Evolutionary conservation across 1,140 invertebrate species (phyloP).

Genomic region (Bombus waltoni): DNA sequence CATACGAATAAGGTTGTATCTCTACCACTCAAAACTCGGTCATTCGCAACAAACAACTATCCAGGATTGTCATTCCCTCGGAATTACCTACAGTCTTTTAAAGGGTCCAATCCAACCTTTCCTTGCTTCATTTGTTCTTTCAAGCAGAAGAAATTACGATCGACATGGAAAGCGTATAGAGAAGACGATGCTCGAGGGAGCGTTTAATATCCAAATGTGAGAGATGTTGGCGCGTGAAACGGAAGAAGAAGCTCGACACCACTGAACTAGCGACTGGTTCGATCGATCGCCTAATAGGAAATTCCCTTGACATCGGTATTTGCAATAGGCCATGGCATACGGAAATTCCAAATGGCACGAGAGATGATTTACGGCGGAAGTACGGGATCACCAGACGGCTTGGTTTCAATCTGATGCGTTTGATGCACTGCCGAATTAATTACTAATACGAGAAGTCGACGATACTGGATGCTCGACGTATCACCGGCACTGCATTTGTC

Average conservation of each 20-base stretch:
- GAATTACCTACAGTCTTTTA: not conserved
- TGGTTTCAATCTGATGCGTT: slow-evolving; percentile 64
- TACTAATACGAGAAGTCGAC: slow-evolving; percentile 65
- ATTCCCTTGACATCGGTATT: slow-evolving; percentile 69
- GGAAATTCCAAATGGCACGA: slow-evolving; percentile 66
- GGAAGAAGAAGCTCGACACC: slow-evolving; percentile 61
- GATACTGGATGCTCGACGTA: slow-evolving; percentile 21
- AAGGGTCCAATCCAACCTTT: not conserved
- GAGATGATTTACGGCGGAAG: slow-evolving; percentile 64
- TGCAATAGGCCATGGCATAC: slow-evolving; percentile 62
- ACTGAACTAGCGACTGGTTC: slow-evolving; percentile 33
- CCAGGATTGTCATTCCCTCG: too few relatives aligned
- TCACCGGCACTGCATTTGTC: slow-evolving; percentile 1
- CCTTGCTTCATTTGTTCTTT: not conserved
- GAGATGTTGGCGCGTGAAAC: slow-evolving; percentile 53
- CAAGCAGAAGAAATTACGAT: not conserved
- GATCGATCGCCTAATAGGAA: slow-evolving; percentile 70
- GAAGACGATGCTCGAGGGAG: not conserved
- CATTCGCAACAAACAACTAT: too few relatives aligned
- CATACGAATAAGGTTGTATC: too few relatives aligned
- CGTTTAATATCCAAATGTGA: slow-evolving; percentile 45
- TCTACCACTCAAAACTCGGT: too few relatives aligned
- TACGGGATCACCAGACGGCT: slow-evolving; percentile 54
- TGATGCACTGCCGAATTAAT: slow-evolving; percentile 65
- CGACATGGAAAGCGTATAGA: not conserved